phyloP scores from a whole-genome alignment of 2,113 vertebrate genomes.

The Athene noctua region DNA sequence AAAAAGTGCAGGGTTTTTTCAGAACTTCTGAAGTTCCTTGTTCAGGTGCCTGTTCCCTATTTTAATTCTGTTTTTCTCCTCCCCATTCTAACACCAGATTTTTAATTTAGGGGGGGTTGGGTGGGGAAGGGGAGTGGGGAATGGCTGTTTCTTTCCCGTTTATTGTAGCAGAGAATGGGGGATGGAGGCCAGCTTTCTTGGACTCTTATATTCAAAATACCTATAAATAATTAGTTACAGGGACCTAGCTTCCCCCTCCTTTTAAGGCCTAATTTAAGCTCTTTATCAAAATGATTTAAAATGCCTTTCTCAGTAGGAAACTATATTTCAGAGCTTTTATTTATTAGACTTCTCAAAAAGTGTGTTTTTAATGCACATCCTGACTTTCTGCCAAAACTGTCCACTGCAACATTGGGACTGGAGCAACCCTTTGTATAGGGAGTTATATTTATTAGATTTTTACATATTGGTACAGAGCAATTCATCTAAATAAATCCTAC shows the following conservation, averaged over 20 bases:
- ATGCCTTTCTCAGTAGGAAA: constrained; percentile 73
- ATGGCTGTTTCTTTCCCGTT: neutral
- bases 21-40: neutral
- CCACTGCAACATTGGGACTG: constrained; percentile 66
- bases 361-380: constrained; percentile 83
- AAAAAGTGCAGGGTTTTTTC: neutral
- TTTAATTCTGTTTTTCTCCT: neutral
- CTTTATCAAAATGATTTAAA: constrained; percentile 85
- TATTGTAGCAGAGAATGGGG: constrained; percentile 20
- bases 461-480: constrained; percentile 71
- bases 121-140: neutral
- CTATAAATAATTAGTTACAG: constrained; percentile 80
- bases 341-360: constrained; percentile 79
- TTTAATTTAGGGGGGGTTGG: neutral
- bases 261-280: constrained; percentile 77
- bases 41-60: neutral
- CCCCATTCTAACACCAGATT: neutral
- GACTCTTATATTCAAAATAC: constrained; percentile 68
- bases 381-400: constrained; percentile 82
- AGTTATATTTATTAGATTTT: constrained; percentile 78
- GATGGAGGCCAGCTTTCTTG: constrained; percentile 29
- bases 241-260: constrained; percentile 52
- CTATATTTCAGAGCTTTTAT: constrained; percentile 81
- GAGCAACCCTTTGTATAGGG: constrained; percentile 59
- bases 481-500: constrained; percentile 78